Conservation (phyloP, 2,113 vertebrate species). For the Rhadina sibilatrix region DNA sequence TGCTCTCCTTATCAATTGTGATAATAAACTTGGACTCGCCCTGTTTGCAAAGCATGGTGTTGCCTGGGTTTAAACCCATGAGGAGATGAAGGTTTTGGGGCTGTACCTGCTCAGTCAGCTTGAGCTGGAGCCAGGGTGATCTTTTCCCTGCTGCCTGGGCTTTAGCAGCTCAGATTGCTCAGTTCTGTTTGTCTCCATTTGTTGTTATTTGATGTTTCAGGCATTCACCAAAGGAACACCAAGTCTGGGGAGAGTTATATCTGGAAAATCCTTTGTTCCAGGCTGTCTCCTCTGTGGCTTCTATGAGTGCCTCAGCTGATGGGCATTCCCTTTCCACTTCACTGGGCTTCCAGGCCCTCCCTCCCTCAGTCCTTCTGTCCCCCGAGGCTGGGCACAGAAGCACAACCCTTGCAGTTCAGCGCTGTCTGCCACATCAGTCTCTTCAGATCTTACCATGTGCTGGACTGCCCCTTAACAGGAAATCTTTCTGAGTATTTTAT, state of each 20-base stretch:
- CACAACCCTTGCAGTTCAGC: not conserved
- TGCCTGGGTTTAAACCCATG: not conserved
- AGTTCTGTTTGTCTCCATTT: not conserved
- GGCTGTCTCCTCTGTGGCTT: not conserved
- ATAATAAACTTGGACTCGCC: not conserved
- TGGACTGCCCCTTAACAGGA: not conserved
- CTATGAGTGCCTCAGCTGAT: not conserved
- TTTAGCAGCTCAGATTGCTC: not conserved
- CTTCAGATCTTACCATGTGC: not conserved
- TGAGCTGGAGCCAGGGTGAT: not conserved
- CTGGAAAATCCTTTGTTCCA: not conserved
- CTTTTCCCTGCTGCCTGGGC: not conserved
- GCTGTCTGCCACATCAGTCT: not conserved
- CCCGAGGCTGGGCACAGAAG: not conserved
- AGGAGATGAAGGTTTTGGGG: not conserved
- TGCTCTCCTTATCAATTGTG: not conserved
- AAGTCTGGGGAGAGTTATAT: not conserved
- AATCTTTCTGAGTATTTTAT: not conserved
- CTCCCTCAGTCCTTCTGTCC: not conserved
- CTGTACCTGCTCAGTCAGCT: not conserved
- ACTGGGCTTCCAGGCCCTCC: not conserved
- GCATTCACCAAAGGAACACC: not conserved
- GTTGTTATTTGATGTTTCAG: not conserved
- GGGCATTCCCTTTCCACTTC: conserved; percentile 17
- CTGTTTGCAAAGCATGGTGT: not conserved